phyloP scores from a whole-genome alignment of 2,888 invertebrate genomes.

The Drosophila lutescens region DNA sequence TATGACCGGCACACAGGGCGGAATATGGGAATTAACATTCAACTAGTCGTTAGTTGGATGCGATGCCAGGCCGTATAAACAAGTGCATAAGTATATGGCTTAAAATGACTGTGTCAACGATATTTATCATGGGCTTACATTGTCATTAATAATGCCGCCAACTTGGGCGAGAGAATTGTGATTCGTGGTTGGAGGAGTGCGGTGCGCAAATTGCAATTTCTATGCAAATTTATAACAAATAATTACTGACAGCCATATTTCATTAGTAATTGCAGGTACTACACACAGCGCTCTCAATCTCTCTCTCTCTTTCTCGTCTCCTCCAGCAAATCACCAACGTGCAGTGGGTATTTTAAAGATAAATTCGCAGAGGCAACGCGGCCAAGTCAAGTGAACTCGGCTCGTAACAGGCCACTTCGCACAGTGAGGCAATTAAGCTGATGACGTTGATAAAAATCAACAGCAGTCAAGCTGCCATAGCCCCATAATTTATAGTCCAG shows the following conservation, averaged over 20 bases:
- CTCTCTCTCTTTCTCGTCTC: conserved; percentile 14
- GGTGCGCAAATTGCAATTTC: conserved; percentile 80
- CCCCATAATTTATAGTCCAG: conserved; percentile 69
- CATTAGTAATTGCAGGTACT: conserved; percentile 76
- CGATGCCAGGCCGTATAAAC: conserved; percentile 25
- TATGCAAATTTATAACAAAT: conserved; percentile 82
- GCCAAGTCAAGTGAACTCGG: conserved; percentile 40
- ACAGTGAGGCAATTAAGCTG: conserved; percentile 81
- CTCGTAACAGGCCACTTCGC: conserved; percentile 41
- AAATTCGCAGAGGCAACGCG: conserved; percentile 58
- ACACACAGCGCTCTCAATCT: conserved; percentile 38
- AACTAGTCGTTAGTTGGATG: conserved; percentile 32
- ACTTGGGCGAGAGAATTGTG: conserved; percentile 52
- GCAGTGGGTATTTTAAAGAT: conserved; percentile 67
- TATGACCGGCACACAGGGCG: conserved; percentile 32
- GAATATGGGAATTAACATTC: conserved; percentile 38
- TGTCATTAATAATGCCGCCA: conserved; percentile 76
- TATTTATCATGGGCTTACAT: conserved; percentile 75
- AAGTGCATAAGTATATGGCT: conserved; percentile 51
- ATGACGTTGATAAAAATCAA: conserved; percentile 81
- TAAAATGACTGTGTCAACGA: conserved; percentile 71
- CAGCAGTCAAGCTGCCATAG: conserved; percentile 57
- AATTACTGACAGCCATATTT: conserved; percentile 82
- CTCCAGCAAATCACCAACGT: conserved; percentile 23
- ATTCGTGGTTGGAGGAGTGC: conserved; percentile 51